phyloP scores from a whole-genome alignment of 2,113 vertebrate species.

The Poeciliopsis turrubarensis region DNA sequence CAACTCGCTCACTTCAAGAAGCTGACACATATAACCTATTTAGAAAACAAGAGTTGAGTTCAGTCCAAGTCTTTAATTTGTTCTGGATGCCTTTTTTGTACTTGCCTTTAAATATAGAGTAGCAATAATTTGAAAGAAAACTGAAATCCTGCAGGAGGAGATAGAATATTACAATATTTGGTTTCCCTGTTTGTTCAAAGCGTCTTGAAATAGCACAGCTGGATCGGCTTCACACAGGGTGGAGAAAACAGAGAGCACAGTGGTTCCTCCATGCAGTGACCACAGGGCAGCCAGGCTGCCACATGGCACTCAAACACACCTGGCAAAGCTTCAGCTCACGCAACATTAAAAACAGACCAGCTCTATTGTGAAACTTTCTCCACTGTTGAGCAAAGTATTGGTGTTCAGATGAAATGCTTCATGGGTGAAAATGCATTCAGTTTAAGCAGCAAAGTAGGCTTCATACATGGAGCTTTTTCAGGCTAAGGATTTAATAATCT shows the following conservation, averaged over 20 bases:
- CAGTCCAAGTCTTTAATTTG: no score
- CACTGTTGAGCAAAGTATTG: conserved; percentile 9
- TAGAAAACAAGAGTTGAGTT: no score
- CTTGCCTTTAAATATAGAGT: no score
- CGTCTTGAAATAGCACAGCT: conserved; percentile 37
- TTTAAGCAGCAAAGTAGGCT: no score
- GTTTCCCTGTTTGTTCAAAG: neutral
- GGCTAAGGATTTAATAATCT: no score
- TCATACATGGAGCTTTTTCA: no score
- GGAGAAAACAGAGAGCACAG: conserved; percentile 34
- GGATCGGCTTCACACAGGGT: conserved; percentile 36
- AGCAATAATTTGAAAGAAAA: neutral
- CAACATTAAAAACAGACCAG: neutral
- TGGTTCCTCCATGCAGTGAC: no score
- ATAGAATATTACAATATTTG: conserved; percentile 19
- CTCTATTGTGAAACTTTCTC: conserved; percentile 13
- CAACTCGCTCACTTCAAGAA: no score
- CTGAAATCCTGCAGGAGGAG: neutral
- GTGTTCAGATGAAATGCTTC: conserved; percentile 12
- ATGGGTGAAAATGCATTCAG: no score
- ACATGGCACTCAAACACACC: conserved; percentile 32
- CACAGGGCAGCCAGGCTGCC: conserved; percentile 34
- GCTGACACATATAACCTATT: no score
- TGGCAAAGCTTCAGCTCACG: no score
- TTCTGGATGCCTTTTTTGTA: no score